Percentiles rank a stretch among this genome's conserved stretches.
These are phyloP conservation scores for Natator depressus DNA, from an alignment of 2,113 vertebrate species.

Conservation along the genomic window DNA sequence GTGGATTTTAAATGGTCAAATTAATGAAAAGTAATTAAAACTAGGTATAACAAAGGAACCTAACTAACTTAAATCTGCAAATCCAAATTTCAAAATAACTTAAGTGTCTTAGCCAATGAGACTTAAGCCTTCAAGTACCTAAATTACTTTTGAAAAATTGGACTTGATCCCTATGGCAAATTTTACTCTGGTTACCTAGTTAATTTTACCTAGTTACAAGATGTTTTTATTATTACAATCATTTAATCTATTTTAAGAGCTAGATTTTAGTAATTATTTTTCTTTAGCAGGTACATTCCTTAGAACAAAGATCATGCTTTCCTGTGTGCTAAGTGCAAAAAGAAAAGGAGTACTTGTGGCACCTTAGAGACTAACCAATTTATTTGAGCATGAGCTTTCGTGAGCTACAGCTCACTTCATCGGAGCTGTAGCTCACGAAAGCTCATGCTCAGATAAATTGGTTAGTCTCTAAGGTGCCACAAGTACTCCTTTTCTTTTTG, in stretches of 20 bases:
- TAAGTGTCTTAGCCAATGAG: neutral
- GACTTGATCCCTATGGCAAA: neutral
- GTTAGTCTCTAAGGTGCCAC: no score
- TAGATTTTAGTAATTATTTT: neutral
- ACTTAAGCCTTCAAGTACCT: neutral
- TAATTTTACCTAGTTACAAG: neutral
- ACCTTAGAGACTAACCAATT: no score
- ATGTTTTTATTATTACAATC: neutral
- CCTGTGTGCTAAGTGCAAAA: neutral
- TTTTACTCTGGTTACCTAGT: neutral
- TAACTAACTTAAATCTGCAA: neutral
- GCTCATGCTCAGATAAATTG: no score
- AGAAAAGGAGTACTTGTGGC: no score
- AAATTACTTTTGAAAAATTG: neutral
- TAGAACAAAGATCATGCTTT: no score
- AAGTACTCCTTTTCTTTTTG: no score
- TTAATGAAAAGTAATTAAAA: neutral
- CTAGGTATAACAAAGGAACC: neutral
- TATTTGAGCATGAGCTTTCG: no score
- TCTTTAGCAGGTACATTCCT: neutral
- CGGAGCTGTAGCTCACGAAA: no score
- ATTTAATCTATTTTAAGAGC: neutral
- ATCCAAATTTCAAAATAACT: neutral
- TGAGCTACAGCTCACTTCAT: no score
- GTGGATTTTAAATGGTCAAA: neutral